Conservation (phyloP, 2,888 invertebrate species). For the Cotesia congregata region DNA sequence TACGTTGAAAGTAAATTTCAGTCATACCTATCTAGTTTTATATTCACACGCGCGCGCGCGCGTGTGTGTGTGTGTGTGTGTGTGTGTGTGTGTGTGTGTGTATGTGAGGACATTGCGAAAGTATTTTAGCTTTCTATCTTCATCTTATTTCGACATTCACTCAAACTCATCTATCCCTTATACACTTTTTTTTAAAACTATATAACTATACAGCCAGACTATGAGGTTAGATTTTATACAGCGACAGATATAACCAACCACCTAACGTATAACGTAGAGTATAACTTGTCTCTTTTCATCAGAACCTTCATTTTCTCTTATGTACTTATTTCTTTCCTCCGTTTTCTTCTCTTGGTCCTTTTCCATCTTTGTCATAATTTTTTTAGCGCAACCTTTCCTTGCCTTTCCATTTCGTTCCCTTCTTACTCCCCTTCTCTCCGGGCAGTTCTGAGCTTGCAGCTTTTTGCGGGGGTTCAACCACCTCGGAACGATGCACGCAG, state of each 20-base stretch:
- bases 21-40: background rate
- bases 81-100: constrained; percentile 17
- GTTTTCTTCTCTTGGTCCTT: constrained; percentile 18
- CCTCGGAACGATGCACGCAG: constrained; percentile 58
- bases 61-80: constrained; percentile 34
- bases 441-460: constrained; percentile 64
- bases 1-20: background rate
- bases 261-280: constrained; percentile 48
- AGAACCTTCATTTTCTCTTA: constrained; percentile 40
- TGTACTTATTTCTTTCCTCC: constrained; percentile 20
- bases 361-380: constrained; percentile 15
- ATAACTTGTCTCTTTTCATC: constrained; percentile 25
- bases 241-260: constrained; percentile 52
- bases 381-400: constrained; percentile 21
- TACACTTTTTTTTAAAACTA: constrained; percentile 26
- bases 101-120: constrained; percentile 47
- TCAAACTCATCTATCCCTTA: constrained; percentile 39
- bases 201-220: constrained; percentile 15
- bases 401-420: background rate
- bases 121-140: constrained; percentile 26
- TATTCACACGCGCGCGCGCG: constrained; percentile 10
- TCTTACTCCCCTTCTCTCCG: constrained; percentile 31
- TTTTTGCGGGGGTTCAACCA: constrained; percentile 67
- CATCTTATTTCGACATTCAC: constrained; percentile 2
- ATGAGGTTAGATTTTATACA: constrained; percentile 54